These are phyloP conservation scores for Condylostylus longicornis DNA, from an alignment of 1,140 invertebrate genomes.

Conservation along the genomic window DNA sequence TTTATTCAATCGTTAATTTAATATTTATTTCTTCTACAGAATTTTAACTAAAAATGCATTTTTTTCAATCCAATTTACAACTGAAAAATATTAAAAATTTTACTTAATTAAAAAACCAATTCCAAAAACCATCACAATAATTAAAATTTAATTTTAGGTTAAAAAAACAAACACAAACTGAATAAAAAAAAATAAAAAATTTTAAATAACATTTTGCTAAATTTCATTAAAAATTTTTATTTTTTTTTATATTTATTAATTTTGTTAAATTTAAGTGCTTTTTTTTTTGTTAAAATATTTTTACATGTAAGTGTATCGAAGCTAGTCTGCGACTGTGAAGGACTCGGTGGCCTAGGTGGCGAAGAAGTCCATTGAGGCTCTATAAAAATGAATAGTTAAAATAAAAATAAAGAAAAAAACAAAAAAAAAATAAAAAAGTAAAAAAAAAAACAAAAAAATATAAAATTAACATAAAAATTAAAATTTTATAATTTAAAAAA, in stretches of 20 bases:
- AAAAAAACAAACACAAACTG: neutral
- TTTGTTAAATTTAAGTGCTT: conserved; percentile 11
- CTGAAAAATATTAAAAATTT: too few relatives aligned
- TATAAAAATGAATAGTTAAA: conserved; percentile 32
- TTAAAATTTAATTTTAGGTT: too few relatives aligned
- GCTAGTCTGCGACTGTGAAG: conserved; percentile 36
- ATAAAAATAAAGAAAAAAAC: conserved; percentile 12
- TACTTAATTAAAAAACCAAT: too few relatives aligned
- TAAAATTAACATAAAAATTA: conserved; percentile 15
- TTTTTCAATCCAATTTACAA: too few relatives aligned
- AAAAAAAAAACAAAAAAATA: conserved; percentile 11
- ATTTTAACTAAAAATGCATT: too few relatives aligned
- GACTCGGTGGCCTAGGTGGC: conserved; percentile 35
- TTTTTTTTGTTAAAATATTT: conserved; percentile 24
- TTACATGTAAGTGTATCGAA: conserved; percentile 38
- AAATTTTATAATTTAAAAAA: conserved; percentile 13
- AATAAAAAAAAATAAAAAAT: conserved; percentile 7
- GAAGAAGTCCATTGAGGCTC: conserved; percentile 35
- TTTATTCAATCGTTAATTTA: too few relatives aligned
- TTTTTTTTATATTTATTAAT: conserved; percentile 7
- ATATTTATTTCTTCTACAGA: too few relatives aligned
- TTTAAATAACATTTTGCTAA: conserved; percentile 12
- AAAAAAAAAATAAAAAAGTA: conserved; percentile 15
- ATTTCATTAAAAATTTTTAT: conserved; percentile 10
- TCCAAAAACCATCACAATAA: too few relatives aligned